Evolutionary conservation across 2,888 invertebrate genomes (phyloP), one percentile per base, ranked within the genome.

Genomic region (Polyploca ridens): DNA sequence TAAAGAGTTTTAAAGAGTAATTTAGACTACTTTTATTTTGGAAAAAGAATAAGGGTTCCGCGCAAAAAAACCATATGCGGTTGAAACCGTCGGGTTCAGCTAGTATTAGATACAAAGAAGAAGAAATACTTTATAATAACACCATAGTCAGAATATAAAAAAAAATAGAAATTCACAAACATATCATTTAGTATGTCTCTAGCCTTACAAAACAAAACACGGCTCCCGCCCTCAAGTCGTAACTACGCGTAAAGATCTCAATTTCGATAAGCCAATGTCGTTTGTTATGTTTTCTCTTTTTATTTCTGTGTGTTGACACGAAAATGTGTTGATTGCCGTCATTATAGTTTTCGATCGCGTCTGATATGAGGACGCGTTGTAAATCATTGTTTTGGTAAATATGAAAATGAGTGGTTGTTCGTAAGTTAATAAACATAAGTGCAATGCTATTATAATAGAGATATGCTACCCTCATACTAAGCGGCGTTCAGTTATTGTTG

Each of bases 261-360:
- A 72, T 64, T 72, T 66, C 66, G 86, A 90, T 90, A 91, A 76
- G 66, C 57, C 71, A 58, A 63, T 91, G 90, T 92, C 92, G 89
- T 93, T 92, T 90, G 88, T 92, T 90, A 89, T 74, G 76, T 83
- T 85, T 79, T 84, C 76, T 77, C 74, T 62, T 64, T 73, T 54
- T 19, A 19, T 54, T 69, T 66, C 66, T 83, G 82, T 84, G 82
- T 84, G 91, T 90, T 90, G 92, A 91, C 91, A 88, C 77, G 90
- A 83, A 88, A 90, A 87, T 80, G 81, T 84, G 87, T 86, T 88
- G 90, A 92, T 90, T 87, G 79, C 84, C 54, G 85, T 83, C 79
- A 89, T 91, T 90, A 88, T 69, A 46, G 16, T 69, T 54, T 63
- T 41, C 69, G 90, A 90, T 90, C 77, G 90, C 87, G 90, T 84